Evolutionary conservation across 2,888 invertebrate genomes (phyloP).

Genomic region (Aquatica leii): DNA sequence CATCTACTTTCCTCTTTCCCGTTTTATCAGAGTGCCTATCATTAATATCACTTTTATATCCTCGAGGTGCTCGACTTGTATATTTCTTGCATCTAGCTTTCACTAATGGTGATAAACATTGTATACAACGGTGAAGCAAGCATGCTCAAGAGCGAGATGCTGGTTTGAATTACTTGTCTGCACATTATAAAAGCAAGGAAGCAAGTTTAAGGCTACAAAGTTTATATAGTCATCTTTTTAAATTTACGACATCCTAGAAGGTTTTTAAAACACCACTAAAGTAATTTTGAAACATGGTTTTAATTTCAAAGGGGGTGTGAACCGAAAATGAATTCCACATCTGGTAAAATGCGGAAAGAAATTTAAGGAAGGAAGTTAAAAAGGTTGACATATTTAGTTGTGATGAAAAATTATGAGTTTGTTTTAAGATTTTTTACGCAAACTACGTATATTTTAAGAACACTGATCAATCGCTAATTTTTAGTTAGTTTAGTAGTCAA

Average conservation of each 20-base stretch:
- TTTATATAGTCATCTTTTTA: slow-evolving; percentile 60
- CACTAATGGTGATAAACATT: slow-evolving; percentile 63
- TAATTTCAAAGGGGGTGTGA: slow-evolving; percentile 57
- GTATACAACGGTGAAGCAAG: slow-evolving; percentile 57
- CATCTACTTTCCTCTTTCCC: slow-evolving; percentile 54
- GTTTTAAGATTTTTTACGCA: slow-evolving; percentile 21
- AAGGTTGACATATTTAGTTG: slow-evolving; percentile 39
- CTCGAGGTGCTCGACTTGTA: slow-evolving; percentile 60
- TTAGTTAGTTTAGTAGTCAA: slow-evolving; percentile 32
- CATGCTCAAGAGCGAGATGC: slow-evolving; percentile 47
- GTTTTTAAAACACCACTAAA: slow-evolving; percentile 60
- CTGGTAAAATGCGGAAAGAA: slow-evolving; percentile 38
- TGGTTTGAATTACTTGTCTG: slow-evolving; percentile 42
- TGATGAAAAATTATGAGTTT: slow-evolving; percentile 33
- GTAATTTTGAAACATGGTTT: slow-evolving; percentile 62
- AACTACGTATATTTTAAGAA: no score
- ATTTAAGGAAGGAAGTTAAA: slow-evolving; percentile 34
- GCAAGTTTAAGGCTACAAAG: slow-evolving; percentile 56
- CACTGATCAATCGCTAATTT: no score
- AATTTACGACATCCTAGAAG: slow-evolving; percentile 60
- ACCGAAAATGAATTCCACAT: slow-evolving; percentile 36
- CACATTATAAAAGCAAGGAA: slow-evolving; percentile 45
- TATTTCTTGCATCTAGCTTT: slow-evolving; percentile 57
- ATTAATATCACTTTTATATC: slow-evolving; percentile 63
- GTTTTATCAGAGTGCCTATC: slow-evolving; percentile 59